Conservation (phyloP, 2,888 invertebrate genomes). For the Lithophane semibrunnea region DNA sequence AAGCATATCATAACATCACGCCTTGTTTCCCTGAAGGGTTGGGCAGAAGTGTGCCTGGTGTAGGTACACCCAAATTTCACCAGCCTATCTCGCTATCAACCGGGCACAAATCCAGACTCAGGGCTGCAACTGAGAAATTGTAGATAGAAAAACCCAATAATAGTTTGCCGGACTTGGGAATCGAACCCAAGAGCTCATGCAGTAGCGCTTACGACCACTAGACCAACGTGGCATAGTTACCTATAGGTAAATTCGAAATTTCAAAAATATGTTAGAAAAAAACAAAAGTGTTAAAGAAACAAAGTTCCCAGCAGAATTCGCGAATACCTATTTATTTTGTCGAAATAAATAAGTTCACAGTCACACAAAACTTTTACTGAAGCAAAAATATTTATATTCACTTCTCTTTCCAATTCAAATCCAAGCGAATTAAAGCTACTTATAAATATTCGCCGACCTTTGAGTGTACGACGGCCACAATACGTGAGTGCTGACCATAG, state of each 20-base stretch:
- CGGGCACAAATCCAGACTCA: too few relatives aligned
- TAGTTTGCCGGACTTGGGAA: not conserved
- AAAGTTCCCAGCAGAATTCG: not conserved
- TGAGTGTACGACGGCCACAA: conserved; percentile 48
- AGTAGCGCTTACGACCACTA: not conserved
- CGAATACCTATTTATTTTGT: not conserved
- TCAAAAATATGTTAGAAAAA: not conserved
- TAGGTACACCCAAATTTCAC: not conserved
- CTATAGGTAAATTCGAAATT: not conserved
- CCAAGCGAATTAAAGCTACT: conserved; percentile 41
- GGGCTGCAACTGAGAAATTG: too few relatives aligned
- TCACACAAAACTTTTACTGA: conserved; percentile 1
- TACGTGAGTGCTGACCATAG: conserved; percentile 66
- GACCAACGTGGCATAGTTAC: not conserved
- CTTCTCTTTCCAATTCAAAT: conserved; percentile 22
- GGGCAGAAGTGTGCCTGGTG: too few relatives aligned
- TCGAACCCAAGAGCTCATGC: not conserved
- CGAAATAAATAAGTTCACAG: not conserved
- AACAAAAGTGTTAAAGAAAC: not conserved
- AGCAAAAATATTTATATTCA: not conserved
- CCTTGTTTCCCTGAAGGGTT: not conserved
- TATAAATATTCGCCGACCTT: conserved; percentile 56
- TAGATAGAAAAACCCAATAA: too few relatives aligned
- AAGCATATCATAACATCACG: not conserved
- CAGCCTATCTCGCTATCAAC: too few relatives aligned